Evolutionary conservation across 2,113 vertebrate species (phyloP).

Genomic region (Nesospiza acunhae): DNA sequence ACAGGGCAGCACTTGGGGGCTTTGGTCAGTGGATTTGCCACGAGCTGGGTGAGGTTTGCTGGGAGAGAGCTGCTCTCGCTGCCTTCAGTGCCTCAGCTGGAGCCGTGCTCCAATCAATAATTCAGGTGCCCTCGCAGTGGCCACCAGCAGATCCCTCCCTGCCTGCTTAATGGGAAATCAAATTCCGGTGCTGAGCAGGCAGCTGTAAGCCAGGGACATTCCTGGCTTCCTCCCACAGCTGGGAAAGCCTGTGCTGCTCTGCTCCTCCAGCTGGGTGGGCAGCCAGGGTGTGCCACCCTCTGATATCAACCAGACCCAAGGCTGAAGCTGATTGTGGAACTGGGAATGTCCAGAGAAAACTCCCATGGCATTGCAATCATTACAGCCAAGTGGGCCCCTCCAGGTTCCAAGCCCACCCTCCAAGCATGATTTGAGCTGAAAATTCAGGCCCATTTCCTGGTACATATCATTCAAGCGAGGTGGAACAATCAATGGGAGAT

Average conservation of each 20-base stretch:
- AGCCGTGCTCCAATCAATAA: slow-evolving; percentile 22
- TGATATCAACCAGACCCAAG: too few species aligned
- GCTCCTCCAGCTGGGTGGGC: background rate
- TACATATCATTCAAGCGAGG: background rate
- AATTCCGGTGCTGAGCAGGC: accelerated
- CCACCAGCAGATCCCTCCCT: background rate
- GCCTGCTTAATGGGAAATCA: background rate
- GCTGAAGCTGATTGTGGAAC: background rate
- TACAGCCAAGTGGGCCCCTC: background rate
- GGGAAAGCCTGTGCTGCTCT: accelerated
- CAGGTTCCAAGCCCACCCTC: background rate
- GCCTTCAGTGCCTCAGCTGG: background rate
- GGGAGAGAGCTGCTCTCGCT: background rate
- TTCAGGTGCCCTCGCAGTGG: background rate
- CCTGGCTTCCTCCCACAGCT: background rate
- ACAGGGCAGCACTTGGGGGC: background rate
- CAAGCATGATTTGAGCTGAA: background rate
- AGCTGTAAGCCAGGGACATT: background rate
- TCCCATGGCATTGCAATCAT: background rate
- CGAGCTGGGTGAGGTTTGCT: background rate
- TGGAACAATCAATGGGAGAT: background rate
- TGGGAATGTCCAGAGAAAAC: accelerated
- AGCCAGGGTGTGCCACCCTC: background rate
- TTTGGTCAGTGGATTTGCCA: background rate
- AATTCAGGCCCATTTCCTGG: background rate